phyloP scores from a whole-genome alignment of 2,113 vertebrate species.

The Paraplagusia blochii region DNA sequence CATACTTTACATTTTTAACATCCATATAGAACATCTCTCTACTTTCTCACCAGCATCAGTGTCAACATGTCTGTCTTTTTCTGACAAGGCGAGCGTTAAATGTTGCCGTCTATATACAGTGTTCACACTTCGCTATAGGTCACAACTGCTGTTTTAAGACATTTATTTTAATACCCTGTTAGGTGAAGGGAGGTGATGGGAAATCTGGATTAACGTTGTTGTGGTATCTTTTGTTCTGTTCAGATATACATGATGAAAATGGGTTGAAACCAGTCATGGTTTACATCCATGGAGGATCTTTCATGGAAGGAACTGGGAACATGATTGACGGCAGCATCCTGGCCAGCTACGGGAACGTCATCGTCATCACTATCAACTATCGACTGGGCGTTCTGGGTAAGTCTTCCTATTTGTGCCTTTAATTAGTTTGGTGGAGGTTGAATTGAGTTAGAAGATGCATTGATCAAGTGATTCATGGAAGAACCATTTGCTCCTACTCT shows the following conservation, averaged over 20 bases:
- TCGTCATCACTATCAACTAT: conserved; percentile 91
- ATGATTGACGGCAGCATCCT: conserved; percentile 96
- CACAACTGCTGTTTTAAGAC: too few relatives aligned
- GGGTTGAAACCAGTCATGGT: conserved; percentile 93
- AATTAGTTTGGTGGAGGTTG: conserved; percentile 27
- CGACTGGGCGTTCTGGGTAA: conserved; percentile 88
- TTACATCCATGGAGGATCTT: conserved; percentile 94
- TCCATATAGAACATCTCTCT: too few relatives aligned
- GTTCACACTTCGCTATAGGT: too few relatives aligned
- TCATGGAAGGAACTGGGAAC: conserved; percentile 95
- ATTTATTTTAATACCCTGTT: too few relatives aligned
- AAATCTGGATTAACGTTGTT: neutral
- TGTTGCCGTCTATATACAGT: too few relatives aligned
- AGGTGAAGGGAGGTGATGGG: too few relatives aligned
- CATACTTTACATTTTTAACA: too few relatives aligned
- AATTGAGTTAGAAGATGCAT: conserved; percentile 29
- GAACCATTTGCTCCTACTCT: conserved; percentile 13
- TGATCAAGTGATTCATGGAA: conserved; percentile 26
- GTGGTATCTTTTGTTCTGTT: conserved; percentile 13
- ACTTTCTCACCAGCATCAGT: too few relatives aligned
- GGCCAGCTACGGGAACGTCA: conserved; percentile 92
- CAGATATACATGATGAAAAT: conserved; percentile 94
- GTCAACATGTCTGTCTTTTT: too few relatives aligned
- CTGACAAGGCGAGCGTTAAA: too few relatives aligned
- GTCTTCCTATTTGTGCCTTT: conserved; percentile 45